phyloP scores from a whole-genome alignment of 2,113 vertebrate species.

The Eolophus roseicapilla region DNA sequence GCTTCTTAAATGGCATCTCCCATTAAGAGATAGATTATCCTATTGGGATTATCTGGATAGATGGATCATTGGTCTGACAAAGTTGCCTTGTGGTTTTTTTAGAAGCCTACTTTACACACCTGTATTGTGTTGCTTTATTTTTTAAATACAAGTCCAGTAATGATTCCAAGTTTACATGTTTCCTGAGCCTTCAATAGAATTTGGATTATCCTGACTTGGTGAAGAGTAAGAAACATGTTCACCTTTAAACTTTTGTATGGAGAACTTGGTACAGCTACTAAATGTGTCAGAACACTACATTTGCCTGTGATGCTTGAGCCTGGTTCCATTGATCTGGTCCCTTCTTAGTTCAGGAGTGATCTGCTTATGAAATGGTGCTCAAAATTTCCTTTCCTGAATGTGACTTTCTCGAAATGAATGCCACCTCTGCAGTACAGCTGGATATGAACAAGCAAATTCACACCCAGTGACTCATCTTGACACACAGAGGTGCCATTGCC shows the following conservation, averaged over 20 bases:
- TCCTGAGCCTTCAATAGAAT: not conserved
- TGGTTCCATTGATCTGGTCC: not conserved
- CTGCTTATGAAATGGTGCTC: not conserved
- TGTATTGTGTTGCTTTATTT: not conserved
- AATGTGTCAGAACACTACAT: accelerated
- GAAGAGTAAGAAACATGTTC: not conserved
- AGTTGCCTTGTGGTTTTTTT: not conserved
- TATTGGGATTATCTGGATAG: not conserved
- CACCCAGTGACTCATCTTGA: not conserved
- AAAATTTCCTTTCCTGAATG: not conserved
- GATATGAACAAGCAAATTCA: not conserved
- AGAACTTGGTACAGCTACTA: not conserved
- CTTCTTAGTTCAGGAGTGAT: not conserved
- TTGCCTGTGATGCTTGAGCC: accelerated
- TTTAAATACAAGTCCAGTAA: not conserved
- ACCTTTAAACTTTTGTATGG: not conserved
- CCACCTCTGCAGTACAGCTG: not conserved
- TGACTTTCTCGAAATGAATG: not conserved
- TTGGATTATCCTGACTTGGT: not conserved
- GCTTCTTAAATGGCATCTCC: not conserved
- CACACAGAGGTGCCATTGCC: accelerated
- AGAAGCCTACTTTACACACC: not conserved
- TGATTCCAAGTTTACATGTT: not conserved
- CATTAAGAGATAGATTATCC: not conserved
- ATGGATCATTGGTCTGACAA: not conserved